These are phyloP conservation scores for Dermochelys coriacea DNA, from an alignment of 2,797 vertebrate species.

Conservation along the genomic window DNA sequence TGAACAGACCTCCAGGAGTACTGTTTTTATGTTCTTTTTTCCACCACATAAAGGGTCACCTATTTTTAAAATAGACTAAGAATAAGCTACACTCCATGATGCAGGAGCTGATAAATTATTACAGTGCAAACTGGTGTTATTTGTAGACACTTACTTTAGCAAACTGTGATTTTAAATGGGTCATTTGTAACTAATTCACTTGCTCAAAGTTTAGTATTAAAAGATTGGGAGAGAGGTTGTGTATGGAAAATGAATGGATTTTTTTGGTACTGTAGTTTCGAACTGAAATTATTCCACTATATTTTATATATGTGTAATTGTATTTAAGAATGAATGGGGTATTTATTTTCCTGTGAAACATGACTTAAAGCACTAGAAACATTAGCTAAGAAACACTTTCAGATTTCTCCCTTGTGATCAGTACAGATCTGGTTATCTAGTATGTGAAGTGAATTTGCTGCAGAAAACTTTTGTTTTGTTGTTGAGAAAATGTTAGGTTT, in stretches of 20 bases:
- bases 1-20: constrained; percentile 47
- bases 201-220: constrained; percentile 28
- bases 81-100: constrained; percentile 76
- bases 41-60: constrained; percentile 73
- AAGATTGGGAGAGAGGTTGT: constrained; percentile 2
- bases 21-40: constrained; percentile 69
- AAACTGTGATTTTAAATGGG: constrained; percentile 46
- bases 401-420: constrained; percentile 69
- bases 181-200: constrained; percentile 41
- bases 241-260: constrained; percentile 56
- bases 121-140: constrained; percentile 57
- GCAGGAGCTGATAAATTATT: constrained; percentile 71
- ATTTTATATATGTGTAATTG: constrained; percentile 69
- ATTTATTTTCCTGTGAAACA: constrained; percentile 62
- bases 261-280: constrained; percentile 70
- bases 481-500: constrained; percentile 68
- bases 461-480: constrained; percentile 57
- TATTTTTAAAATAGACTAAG: constrained; percentile 83
- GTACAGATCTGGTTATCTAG: constrained; percentile 58
- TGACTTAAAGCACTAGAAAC: constrained; percentile 24
- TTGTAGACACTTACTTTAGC: constrained; percentile 73
- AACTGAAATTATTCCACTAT: constrained; percentile 67
- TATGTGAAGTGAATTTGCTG: constrained; percentile 73
- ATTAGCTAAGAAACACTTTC: constrained; percentile 64
- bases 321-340: constrained; percentile 64